Conservation (phyloP, 2,797 vertebrate genomes). For the Syndactyla subalaris region DNA sequence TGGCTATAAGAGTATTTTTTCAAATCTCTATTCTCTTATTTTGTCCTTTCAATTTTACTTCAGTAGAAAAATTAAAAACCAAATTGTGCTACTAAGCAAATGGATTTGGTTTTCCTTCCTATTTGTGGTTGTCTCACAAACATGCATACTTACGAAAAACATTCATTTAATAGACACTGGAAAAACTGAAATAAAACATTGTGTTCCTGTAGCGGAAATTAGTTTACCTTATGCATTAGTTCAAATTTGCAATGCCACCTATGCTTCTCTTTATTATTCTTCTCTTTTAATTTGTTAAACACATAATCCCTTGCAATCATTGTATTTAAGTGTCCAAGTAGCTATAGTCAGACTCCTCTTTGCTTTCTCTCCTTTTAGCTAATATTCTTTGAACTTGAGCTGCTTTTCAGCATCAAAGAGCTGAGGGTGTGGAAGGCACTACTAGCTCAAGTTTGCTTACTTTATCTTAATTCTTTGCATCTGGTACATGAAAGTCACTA, state of each 20-base stretch:
- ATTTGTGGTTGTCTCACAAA: neutral
- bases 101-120: neutral
- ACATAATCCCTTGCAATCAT: neutral
- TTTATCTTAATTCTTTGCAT: neutral
- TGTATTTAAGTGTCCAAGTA: neutral
- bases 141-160: neutral
- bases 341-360: neutral
- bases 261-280: neutral
- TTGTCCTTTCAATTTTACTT: neutral
- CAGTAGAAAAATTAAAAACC: neutral
- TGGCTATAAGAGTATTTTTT: neutral
- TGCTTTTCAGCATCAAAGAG: neutral
- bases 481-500: neutral
- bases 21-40: neutral
- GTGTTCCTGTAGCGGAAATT: neutral
- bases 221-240: neutral
- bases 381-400: neutral
- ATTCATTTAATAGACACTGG: neutral
- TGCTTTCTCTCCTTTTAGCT: neutral
- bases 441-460: neutral
- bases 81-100: neutral
- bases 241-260: neutral
- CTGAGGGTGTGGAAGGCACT: neutral
- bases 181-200: neutral
- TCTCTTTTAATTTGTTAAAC: neutral